These are phyloP conservation scores for Trypoxylus dichotomus DNA, from an alignment of 1,140 invertebrate species.

Conservation along the genomic window DNA sequence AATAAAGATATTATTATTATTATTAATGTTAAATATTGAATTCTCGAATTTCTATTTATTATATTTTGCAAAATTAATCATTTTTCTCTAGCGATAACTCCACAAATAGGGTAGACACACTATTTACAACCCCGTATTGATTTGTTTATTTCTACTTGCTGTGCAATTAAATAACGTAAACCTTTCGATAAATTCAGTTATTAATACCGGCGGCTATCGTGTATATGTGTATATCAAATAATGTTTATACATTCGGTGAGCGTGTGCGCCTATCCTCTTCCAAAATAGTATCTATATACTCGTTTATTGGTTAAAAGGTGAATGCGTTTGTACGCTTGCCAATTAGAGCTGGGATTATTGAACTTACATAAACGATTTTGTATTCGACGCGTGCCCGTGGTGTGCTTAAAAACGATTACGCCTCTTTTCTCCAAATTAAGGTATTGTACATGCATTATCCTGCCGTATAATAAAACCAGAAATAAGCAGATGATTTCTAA, in stretches of 20 bases:
- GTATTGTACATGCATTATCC: too few relatives aligned
- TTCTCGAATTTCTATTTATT: too few relatives aligned
- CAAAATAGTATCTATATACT: background rate
- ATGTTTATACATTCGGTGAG: background rate
- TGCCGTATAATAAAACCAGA: too few relatives aligned
- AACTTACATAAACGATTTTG: background rate
- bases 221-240: background rate
- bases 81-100: too few relatives aligned
- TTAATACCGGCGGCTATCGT: background rate
- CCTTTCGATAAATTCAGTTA: background rate
- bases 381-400: background rate
- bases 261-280: background rate
- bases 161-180: background rate
- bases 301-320: slow-evolving; percentile 1
- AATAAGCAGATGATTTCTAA: too few relatives aligned
- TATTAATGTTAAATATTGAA: too few relatives aligned
- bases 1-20: too few relatives aligned
- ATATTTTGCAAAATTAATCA: too few relatives aligned
- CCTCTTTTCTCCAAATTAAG: background rate
- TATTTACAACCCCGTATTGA: too few relatives aligned
- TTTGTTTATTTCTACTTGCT: background rate
- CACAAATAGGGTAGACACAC: too few relatives aligned
- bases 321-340: slow-evolving; percentile 1
- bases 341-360: background rate
- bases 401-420: background rate